phyloP scores from a whole-genome alignment of 2,888 invertebrate species.

The Resseliella maxima region DNA sequence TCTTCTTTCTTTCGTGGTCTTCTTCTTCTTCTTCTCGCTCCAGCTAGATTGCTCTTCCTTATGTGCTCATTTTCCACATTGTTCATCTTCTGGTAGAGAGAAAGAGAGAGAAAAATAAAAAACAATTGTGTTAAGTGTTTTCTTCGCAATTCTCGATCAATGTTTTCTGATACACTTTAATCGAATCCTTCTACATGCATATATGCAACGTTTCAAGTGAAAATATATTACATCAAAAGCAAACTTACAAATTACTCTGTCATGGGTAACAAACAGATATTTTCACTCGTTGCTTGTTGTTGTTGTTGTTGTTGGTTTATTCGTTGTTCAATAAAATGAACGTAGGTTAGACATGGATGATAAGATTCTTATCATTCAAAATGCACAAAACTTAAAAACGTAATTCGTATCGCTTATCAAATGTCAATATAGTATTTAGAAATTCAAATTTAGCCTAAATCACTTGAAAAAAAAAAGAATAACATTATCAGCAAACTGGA shows the following conservation, averaged over 20 bases:
- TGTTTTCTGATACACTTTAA: not conserved
- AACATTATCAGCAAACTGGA: not conserved
- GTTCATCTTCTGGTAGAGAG: no score
- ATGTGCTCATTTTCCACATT: no score
- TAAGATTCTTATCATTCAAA: not conserved
- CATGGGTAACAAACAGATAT: not conserved
- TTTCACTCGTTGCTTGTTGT: no score
- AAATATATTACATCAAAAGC: not conserved
- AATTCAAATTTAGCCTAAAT: conserved; percentile 48
- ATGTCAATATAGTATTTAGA: conserved; percentile 23
- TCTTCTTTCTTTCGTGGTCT: not conserved
- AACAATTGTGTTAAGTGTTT: conserved; percentile 7
- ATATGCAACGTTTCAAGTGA: not conserved
- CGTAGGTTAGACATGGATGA: not conserved
- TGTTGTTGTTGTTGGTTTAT: not conserved
- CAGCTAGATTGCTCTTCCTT: no score
- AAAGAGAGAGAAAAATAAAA: no score
- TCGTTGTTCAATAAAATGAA: not conserved
- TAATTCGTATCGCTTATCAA: conserved; percentile 39
- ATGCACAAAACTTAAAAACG: not conserved
- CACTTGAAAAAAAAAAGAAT: conserved; percentile 19
- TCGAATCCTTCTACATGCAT: not conserved
- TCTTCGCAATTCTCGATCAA: not conserved
- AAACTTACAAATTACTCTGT: no score
- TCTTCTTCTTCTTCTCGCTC: not conserved